Evolutionary conservation across 2,888 invertebrate species (phyloP).

Genomic region (Pterostichus madidus): DNA sequence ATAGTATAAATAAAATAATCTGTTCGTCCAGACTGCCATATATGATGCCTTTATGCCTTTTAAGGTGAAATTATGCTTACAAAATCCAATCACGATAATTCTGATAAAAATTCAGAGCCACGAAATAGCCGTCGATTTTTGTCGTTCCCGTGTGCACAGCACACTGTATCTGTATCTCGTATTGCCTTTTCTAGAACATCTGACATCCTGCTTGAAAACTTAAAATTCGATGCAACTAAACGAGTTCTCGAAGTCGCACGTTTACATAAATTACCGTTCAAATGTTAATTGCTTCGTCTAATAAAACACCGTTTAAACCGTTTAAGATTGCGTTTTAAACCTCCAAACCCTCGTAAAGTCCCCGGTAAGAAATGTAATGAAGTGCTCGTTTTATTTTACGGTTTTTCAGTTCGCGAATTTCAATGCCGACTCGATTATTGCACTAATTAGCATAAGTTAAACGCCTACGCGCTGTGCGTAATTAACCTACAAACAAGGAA

Average conservation of each 20-base stretch:
- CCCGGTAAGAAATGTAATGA: slow-evolving; percentile 15
- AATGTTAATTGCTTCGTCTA: slow-evolving; percentile 34
- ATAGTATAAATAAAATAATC: too few species aligned
- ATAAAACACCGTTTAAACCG: slow-evolving; percentile 20
- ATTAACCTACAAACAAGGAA: slow-evolving; percentile 59
- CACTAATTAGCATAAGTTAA: slow-evolving; percentile 32
- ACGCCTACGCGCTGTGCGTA: slow-evolving; percentile 33
- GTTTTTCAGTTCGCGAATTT: slow-evolving; percentile 21
- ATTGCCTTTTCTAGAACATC: slow-evolving; percentile 6
- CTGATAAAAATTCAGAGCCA: neutral
- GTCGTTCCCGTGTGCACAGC: neutral
- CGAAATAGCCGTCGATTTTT: neutral
- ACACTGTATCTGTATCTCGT: neutral
- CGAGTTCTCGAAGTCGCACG: slow-evolving; percentile 14
- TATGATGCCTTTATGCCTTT: neutral
- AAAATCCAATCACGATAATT: neutral
- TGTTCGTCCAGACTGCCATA: too few species aligned
- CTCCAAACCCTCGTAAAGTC: slow-evolving; percentile 3
- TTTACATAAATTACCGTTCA: slow-evolving; percentile 41
- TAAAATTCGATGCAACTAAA: slow-evolving; percentile 3
- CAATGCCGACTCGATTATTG: slow-evolving; percentile 49
- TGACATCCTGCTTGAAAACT: slow-evolving; percentile 10
- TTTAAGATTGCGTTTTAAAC: neutral
- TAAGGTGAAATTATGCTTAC: neutral
- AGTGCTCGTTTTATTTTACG: slow-evolving; percentile 33